Base-by-base conservation (phyloP, 2,888 invertebrate genomes). In the Drosophila merina region DNA sequence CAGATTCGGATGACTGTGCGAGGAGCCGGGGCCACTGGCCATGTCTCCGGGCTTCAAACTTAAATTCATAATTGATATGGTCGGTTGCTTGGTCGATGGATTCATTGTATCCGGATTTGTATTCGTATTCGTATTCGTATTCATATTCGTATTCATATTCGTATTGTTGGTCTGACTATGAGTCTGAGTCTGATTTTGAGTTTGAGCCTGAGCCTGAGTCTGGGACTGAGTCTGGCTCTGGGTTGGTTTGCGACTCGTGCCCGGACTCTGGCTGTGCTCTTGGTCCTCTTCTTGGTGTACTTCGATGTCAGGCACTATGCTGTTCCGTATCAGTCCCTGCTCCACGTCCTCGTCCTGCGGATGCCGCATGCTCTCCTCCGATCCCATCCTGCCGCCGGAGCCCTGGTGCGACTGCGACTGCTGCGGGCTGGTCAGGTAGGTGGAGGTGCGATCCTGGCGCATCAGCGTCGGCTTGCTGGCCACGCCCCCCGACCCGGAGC, bases 381-480 rank as follows among this genome's bases (percentile, higher is more conserved):
- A 96, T 57, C 96, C 96, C 38, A 96, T 95, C 77, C 94, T 42
- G 8, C 40, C 40, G 14, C 40, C 40, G 20, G 40, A 1, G 8
- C 14, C 9, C 40, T 42, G 93, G 20, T 95, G 94, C 58, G 94
- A 94, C 45, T 96, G 96, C 73, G 96, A 93, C 88, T 95, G 94
- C 70, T 93, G 93, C n/a, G 91, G 90, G 79, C 95, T 94, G 64
- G 96, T 94, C 67, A 95, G 92, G 91, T 95, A 94, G 89, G 94
- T 94, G 55, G 96, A 96, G 50, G 97, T 96, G 84, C 96, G 95
- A 92, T 97, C 96, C 92, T 97, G 97, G 77, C 97, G 94, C 93
- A 96, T 96, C 76, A 97, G 93, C 73, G 96, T 95, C 77, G 97
- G 97, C 91, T 97, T 97, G 66, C 94, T 93, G 75, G 93, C 71